Conservation (phyloP, 2,888 invertebrate genomes). For the Noctua janthina region DNA sequence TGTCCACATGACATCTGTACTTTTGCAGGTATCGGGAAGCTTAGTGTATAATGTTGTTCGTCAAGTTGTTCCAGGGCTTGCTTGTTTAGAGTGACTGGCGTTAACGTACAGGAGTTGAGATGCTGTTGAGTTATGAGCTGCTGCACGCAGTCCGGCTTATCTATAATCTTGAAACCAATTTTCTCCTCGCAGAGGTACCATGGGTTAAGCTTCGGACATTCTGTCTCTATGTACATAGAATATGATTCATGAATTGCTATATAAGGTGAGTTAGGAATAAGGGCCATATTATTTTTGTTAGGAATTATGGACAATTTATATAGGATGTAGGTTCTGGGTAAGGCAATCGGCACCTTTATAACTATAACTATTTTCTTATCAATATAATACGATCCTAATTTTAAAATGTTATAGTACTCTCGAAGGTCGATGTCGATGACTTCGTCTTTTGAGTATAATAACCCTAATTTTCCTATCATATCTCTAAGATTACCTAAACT, state of each 20-base stretch:
- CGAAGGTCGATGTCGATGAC: no score
- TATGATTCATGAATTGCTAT: background rate
- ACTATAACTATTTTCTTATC: conserved; percentile 8
- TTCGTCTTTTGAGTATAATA: no score
- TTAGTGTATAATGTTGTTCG: conserved; percentile 54
- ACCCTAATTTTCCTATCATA: no score
- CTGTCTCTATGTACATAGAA: conserved; percentile 12
- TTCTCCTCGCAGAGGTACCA: conserved; percentile 36
- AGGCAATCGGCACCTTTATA: conserved; percentile 10
- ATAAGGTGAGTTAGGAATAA: conserved; percentile 4
- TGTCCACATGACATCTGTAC: conserved; percentile 49
- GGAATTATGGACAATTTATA: conserved; percentile 10
- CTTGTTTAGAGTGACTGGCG: conserved; percentile 10
- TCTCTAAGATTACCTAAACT: no score
- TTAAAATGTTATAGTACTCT: no score
- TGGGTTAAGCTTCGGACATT: conserved; percentile 26
- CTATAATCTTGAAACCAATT: background rate
- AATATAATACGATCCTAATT: background rate
- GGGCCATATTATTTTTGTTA: background rate
- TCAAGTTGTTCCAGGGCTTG: conserved; percentile 42
- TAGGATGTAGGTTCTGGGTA: conserved; percentile 12
- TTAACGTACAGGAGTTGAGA: conserved; percentile 27
- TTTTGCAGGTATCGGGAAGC: conserved; percentile 7
- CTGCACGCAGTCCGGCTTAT: conserved; percentile 54
- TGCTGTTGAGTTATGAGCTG: conserved; percentile 48